These are phyloP conservation scores for Odontophorus gujanensis DNA, from an alignment of 2,113 vertebrate species.

Conservation along the genomic window DNA sequence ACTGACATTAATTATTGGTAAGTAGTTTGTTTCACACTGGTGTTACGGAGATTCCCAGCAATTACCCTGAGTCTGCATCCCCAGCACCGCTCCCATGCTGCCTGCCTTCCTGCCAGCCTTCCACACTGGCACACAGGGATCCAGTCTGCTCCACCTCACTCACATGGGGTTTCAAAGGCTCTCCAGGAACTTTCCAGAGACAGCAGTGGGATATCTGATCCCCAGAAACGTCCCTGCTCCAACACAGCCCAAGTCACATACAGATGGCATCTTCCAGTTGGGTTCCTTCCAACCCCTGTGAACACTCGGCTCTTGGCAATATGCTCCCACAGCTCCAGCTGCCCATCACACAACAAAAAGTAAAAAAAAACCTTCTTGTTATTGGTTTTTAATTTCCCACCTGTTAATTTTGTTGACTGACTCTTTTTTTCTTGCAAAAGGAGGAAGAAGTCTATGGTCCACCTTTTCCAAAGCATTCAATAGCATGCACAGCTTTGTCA, in stretches of 20 bases:
- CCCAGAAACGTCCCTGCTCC: neutral
- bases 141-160: neutral
- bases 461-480: constrained; percentile 30
- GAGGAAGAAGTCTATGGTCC: constrained; percentile 48
- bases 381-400: constrained; percentile 47
- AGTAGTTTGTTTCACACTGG: neutral
- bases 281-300: neutral
- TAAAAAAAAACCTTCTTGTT: neutral
- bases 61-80: neutral
- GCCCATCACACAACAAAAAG: neutral
- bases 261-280: fast-evolving
- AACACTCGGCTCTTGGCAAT: neutral
- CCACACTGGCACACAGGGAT: neutral
- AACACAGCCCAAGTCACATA: neutral
- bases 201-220: neutral
- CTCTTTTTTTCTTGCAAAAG: constrained; percentile 12
- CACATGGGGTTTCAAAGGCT: neutral
- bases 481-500: constrained; percentile 23
- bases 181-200: neutral
- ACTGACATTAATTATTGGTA: constrained; percentile 59
- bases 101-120: neutral
- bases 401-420: constrained; percentile 42
- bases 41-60: neutral
- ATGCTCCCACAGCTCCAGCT: neutral
- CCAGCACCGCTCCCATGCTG: neutral